phyloP scores from a whole-genome alignment of 1,140 invertebrate genomes.

The Hylaeus volcanicus region DNA sequence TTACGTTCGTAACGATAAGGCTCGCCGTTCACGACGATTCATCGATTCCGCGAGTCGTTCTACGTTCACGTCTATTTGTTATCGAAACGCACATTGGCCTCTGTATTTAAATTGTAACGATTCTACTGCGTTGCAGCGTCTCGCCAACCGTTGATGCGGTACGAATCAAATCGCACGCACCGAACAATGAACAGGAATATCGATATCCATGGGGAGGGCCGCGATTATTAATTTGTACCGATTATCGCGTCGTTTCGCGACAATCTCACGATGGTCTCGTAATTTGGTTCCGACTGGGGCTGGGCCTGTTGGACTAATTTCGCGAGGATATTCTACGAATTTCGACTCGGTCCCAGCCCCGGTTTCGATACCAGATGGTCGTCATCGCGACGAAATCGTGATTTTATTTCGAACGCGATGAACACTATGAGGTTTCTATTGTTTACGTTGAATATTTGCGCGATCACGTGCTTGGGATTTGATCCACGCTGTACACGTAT shows the following conservation, averaged over 20 bases:
- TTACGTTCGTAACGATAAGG: constrained; percentile 39
- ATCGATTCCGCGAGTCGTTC: constrained; percentile 9
- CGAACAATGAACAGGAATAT: background rate
- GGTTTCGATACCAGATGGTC: too few relatives aligned
- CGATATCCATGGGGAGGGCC: background rate
- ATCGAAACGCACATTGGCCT: constrained; percentile 58
- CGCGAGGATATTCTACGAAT: too few relatives aligned
- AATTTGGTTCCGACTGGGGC: background rate
- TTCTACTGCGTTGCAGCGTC: constrained; percentile 30
- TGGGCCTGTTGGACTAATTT: too few relatives aligned
- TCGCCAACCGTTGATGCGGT: constrained; percentile 12
- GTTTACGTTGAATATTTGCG: constrained; percentile 4
- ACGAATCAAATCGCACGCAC: constrained; percentile 54
- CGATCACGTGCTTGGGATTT: constrained; percentile 51
- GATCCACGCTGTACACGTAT: constrained; percentile 51
- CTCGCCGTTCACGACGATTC: constrained; percentile 30
- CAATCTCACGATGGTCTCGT: background rate
- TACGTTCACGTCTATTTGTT: background rate
- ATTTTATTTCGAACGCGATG: background rate
- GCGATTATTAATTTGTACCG: constrained; percentile 45
- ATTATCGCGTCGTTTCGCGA: constrained; percentile 4
- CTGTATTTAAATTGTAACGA: constrained; percentile 33
- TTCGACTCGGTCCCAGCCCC: too few relatives aligned
- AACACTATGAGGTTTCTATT: background rate
- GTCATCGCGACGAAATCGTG: too few relatives aligned